Base-by-base conservation (phyloP, 2,888 invertebrate genomes). In the Pseudanteris insignis region DNA sequence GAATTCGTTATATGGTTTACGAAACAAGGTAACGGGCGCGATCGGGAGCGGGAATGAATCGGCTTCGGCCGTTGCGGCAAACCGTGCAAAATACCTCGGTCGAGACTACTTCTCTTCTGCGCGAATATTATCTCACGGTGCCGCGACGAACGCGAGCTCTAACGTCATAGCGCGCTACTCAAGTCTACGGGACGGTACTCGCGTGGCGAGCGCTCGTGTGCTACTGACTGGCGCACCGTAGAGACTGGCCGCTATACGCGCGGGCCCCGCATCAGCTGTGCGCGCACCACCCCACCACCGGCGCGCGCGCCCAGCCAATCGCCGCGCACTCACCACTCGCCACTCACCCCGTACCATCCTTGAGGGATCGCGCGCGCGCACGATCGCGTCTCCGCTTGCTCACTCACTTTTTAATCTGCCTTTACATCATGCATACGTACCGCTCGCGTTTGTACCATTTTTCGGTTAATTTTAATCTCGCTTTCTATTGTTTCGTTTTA, bases 261-360 rank as follows among this genome's bases (percentile, higher is more conserved):
- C 65, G 67, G 60, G 66, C 53, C 30, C 60, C 75, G 81, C 82
- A 83, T 84, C 85, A 85, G 85, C 85, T 85, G 85, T 84, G 84
- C 80, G 74, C 77, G 74, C 78, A 78, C 78, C 77, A 79, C 79
- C 76, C 81, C 77, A 75, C 61, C 36, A n/a, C n/a, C n/a, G n/a
- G n/a, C n/a, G 73, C 73, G 74, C 78, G 70, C 46, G 50, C 53
- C 75, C 44, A 66, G 38, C 48, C 62, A 44, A 46, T 57, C 12
- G 30, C 14, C 33, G 40, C 32, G 44, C 72, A 10, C 74, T 74
- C 48, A 67, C 68, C 0, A 77, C 80, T 26, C 26, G 26, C 54
- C 70, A 21, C 40, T 55, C 44, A 24, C 53, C 53, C 53, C 38
- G 55, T 47, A 34, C 55, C 70, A 44, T 79, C 76, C 65, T 70